Percentiles rank a stretch among this genome's conserved stretches.
Conservation (phyloP, 92 coral and sea anemone species). For the Phenganax stokvisi region DNA sequence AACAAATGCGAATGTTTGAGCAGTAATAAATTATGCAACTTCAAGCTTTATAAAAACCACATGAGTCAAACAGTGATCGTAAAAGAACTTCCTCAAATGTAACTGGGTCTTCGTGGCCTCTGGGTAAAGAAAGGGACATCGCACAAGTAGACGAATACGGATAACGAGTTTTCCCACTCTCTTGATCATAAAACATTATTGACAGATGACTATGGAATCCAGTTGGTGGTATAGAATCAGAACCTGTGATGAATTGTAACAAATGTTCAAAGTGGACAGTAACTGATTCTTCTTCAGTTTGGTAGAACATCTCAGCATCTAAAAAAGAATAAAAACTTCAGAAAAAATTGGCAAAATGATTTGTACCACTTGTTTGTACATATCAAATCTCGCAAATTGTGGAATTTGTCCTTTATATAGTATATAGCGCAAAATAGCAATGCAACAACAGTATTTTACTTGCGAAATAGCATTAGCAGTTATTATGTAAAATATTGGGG, state of each 20-base stretch:
- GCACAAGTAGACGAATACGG: conserved; percentile 41
- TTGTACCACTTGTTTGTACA: no score
- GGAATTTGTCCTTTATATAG: no score
- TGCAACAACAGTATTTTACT: no score
- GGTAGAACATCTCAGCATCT: no score
- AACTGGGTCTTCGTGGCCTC: conserved; percentile 40
- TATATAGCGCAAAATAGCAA: no score
- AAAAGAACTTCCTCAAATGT: conserved; percentile 22
- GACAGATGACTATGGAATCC: conserved; percentile 15
- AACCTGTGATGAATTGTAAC: conserved; percentile 17
- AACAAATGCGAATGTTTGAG: no score
- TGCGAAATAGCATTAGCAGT: no score
- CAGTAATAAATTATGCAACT: no score
- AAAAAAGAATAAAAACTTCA: no score
- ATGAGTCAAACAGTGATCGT: conserved; percentile 20
- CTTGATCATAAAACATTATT: conserved; percentile 29
- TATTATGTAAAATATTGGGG: no score
- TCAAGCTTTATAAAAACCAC: neutral
- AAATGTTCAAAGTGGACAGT: conserved; percentile 21
- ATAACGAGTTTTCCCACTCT: conserved; percentile 26
- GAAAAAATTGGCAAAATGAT: no score
- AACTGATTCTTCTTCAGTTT: neutral
- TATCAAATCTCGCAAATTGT: no score
- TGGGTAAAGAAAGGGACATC: conserved; percentile 20
- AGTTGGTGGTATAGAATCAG: conserved; percentile 32